A percentile compares a stretch with the other conserved stretches of the same genome.
Evolutionary conservation across 2,113 vertebrate genomes (phyloP).

Genomic region (Elaphurus davidianus): DNA sequence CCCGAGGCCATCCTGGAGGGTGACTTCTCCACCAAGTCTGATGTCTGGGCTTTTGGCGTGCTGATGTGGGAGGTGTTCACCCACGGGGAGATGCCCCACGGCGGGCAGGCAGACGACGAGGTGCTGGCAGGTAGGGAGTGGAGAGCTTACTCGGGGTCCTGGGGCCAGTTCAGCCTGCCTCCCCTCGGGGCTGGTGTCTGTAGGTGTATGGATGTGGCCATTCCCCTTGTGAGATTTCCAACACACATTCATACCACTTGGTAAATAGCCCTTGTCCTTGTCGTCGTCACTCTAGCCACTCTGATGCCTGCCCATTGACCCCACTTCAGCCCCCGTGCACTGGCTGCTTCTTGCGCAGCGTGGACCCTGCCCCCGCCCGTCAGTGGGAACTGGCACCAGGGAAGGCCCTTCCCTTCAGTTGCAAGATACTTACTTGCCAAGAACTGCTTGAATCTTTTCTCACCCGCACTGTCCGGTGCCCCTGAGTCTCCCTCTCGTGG

Average conservation of each 20-base stretch:
- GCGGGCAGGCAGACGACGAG: conserved; percentile 89
- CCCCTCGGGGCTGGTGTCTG: not conserved
- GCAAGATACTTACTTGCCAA: not conserved
- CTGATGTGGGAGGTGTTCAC: conserved; percentile 99
- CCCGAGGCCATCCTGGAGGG: conserved; percentile 93
- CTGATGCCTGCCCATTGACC: not conserved
- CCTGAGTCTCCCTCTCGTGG: not conserved
- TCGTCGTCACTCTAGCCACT: not conserved
- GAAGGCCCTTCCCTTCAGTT: not conserved
- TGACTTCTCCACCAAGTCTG: conserved; percentile 96
- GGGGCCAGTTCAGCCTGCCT: not conserved
- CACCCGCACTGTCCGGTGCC: not conserved
- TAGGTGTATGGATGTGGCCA: not conserved
- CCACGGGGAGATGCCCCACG: conserved; percentile 92
- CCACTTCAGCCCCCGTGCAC: not conserved
- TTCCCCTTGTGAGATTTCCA: not conserved
- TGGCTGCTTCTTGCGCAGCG: not conserved
- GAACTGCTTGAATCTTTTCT: not conserved
- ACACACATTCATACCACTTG: not conserved
- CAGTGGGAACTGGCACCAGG: not conserved
- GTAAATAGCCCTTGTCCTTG: not conserved
- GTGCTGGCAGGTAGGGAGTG: conserved; percentile 89
- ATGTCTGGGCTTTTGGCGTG: conserved; percentile 97
- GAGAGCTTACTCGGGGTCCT: not conserved
- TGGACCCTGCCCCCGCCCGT: not conserved